Base-by-base conservation (phyloP, 2,888 invertebrate species). In the Cosmorhoe ocellata region DNA sequence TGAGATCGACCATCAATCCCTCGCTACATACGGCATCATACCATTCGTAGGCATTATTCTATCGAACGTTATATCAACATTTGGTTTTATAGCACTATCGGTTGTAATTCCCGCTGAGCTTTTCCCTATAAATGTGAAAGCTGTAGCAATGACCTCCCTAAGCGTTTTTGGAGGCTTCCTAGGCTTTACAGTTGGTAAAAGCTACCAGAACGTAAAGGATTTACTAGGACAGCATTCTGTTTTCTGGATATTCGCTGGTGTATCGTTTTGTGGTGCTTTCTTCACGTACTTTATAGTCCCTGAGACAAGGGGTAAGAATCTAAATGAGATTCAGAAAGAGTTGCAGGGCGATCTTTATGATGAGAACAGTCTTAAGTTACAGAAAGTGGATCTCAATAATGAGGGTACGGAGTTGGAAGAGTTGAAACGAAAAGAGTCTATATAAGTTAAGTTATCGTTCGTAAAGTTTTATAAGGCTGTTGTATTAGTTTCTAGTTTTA, bases 291-390 rank as follows among this genome's bases (percentile, higher is more conserved):
- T 80, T n/a, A 34, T 76, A 26, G 84, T 91, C 0, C 91, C 89
- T 2, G 92, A 92, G 64, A 91, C 92, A 0, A 91, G 85, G 51
- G 90, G 90, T 0, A 91, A 89, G 57, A 80, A 84, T n/a, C 69
- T 92, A 39, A 63, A 85, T 36, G 87, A 91, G 27, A 91, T 92
- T 55, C 91, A 91, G 58, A 75, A 78, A 12, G 81, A 88, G 39
- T 65, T 92, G 3, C 83, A 87, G 54, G 81, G 82, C 13, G 50
- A 57, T 3, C 14, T 36, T 8, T 60, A 66, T 54, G 43, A 53
- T 1, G 50, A 48, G 6, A 51, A 32, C 12, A 31, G 9, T 3
- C n/a, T 24, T 11, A 47, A 34, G 10, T 13, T 51, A 1, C 12
- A 55, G 30, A 51, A 41, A 4, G 18, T 41, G 7, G 31, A 34